Evolutionary conservation across 2,113 vertebrate species (phyloP).

Genomic region (Pterocles gutturalis): DNA sequence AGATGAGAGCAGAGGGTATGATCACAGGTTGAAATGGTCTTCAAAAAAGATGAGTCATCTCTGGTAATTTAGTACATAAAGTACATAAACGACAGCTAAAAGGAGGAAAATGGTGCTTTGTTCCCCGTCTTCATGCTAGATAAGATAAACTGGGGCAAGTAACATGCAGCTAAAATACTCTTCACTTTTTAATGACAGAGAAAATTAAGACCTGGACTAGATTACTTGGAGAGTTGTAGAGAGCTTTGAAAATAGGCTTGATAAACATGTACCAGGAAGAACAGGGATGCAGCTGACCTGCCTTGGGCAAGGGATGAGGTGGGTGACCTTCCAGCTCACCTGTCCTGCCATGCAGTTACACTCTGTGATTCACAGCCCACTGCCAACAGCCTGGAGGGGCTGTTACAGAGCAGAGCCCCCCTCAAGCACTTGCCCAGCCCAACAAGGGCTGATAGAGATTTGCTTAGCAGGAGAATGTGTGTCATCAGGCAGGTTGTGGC

Average conservation of each 20-base stretch:
- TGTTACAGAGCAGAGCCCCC: neutral
- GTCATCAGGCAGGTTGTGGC: neutral
- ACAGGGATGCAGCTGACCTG: neutral
- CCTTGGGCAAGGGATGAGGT: neutral
- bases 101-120: neutral
- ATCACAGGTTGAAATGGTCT: neutral
- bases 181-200: neutral
- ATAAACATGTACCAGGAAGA: neutral
- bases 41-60: neutral
- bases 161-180: neutral
- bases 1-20: neutral
- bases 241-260: neutral
- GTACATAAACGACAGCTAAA: neutral
- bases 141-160: neutral
- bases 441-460: neutral
- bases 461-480: neutral
- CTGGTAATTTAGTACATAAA: neutral
- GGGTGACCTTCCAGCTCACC: neutral
- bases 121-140: neutral
- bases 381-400: neutral
- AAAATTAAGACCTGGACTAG: neutral
- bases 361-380: neutral
- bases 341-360: accelerated
- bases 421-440: neutral
- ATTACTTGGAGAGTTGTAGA: neutral